A percentile compares a stretch with the other conserved stretches of the same genome.
These are phyloP conservation scores for Myiagra hebetior DNA, from an alignment of 2,113 vertebrate genomes.

Conservation along the genomic window DNA sequence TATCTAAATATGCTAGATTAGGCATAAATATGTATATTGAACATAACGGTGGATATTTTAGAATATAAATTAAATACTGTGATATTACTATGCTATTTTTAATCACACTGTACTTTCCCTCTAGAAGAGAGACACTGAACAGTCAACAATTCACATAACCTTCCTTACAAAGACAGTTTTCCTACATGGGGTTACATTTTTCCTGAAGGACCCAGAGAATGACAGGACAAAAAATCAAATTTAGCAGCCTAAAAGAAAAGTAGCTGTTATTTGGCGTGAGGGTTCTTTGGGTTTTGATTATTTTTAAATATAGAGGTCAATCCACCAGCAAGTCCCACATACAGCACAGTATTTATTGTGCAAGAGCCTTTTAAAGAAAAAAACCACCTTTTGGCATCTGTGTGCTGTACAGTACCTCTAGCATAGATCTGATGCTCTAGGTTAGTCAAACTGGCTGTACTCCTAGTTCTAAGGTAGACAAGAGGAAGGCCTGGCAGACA, in stretches of 20 bases:
- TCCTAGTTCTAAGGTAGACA: slow-evolving; percentile 98
- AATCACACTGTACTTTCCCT: neutral
- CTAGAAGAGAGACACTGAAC: neutral
- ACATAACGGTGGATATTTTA: neutral
- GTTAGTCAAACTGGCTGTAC: slow-evolving; percentile 95
- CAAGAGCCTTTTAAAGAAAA: neutral
- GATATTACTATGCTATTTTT: neutral
- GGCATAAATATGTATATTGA: neutral
- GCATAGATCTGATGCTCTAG: slow-evolving; percentile 93
- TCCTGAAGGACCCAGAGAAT: neutral
- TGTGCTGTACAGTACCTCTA: slow-evolving; percentile 89
- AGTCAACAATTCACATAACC: neutral
- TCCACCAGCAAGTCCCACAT: neutral
- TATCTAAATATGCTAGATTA: neutral
- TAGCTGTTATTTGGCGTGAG: neutral
- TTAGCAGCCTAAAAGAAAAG: neutral
- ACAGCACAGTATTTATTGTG: neutral
- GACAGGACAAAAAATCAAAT: neutral
- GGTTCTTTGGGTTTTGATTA: neutral
- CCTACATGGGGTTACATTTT: neutral
- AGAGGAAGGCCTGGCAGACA: slow-evolving; percentile 93
- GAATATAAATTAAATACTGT: neutral
- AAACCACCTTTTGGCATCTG: neutral
- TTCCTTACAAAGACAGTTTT: neutral
- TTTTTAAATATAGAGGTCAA: neutral